Conservation (phyloP, 2,888 invertebrate genomes). For the Leucania comma region DNA sequence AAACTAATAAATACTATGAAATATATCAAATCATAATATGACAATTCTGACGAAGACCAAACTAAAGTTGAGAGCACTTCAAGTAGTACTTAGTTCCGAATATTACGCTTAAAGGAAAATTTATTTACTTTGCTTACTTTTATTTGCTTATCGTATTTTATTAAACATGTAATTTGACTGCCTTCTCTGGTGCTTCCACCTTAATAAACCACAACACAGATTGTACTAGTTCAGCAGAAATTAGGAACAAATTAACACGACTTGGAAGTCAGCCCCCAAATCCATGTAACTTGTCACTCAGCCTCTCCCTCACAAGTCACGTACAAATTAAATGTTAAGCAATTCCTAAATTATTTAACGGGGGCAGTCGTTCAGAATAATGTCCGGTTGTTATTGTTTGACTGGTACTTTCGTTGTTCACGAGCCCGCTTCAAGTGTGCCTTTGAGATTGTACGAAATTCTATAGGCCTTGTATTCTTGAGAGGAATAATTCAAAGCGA, state of each 20-base stretch:
- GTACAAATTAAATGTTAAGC: slow-evolving; percentile 62
- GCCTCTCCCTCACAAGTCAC: slow-evolving; percentile 26
- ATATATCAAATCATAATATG: too few relatives aligned
- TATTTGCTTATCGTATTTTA: too few relatives aligned
- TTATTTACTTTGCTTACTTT: too few relatives aligned
- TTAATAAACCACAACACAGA: neutral
- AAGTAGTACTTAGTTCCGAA: too few relatives aligned
- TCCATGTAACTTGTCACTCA: slow-evolving; percentile 29
- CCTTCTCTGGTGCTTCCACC: too few relatives aligned
- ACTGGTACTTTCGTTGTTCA: slow-evolving; percentile 63
- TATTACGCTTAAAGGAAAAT: too few relatives aligned
- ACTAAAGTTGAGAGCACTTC: too few relatives aligned
- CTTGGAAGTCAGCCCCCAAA: slow-evolving; percentile 3
- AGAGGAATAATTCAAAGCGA: slow-evolving; percentile 57
- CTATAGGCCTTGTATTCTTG: slow-evolving; percentile 61
- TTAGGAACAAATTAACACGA: neutral
- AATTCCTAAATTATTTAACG: slow-evolving; percentile 74
- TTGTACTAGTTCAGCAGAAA: neutral
- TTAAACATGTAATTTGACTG: too few relatives aligned
- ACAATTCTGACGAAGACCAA: too few relatives aligned
- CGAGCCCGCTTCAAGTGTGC: slow-evolving; percentile 57
- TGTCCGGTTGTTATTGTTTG: slow-evolving; percentile 72
- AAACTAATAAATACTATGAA: too few relatives aligned
- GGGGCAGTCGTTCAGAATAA: slow-evolving; percentile 69
- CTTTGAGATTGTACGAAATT: slow-evolving; percentile 59